Evolutionary conservation across 1,140 invertebrate species (phyloP).

Genomic region (Drosophila repletoides): DNA sequence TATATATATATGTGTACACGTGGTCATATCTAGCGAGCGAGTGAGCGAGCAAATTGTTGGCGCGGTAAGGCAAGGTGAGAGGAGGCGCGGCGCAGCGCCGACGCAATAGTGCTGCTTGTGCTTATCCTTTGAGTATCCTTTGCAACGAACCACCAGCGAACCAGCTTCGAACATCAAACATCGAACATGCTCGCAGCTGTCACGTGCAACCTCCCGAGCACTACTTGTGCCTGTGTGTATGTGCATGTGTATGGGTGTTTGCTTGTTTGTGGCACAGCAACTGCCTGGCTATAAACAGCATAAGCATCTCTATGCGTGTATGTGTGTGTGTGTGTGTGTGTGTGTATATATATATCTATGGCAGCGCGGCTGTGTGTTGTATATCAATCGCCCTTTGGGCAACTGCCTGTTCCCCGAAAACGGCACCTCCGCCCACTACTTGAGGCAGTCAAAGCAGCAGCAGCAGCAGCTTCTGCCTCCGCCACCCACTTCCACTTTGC

Average conservation of each 20-base stretch:
- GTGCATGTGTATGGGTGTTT: background rate
- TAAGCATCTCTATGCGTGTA: conserved; percentile 46
- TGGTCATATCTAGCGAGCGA: too few relatives aligned
- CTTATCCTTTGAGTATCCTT: conserved; percentile 48
- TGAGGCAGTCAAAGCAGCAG: conserved; percentile 12
- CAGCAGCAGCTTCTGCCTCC: conserved; percentile 4
- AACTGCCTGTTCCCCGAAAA: conserved; percentile 34
- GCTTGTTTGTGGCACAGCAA: conserved; percentile 29
- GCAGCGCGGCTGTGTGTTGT: conserved; percentile 28
- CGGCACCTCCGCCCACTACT: conserved; percentile 1
- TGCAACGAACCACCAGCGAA: conserved; percentile 52
- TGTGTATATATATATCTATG: conserved; percentile 10
- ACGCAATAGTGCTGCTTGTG: conserved; percentile 47
- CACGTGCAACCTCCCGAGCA: conserved; percentile 29
- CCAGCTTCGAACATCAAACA: conserved; percentile 21
- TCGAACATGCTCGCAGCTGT: conserved; percentile 53
- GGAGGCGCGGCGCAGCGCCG: conserved; percentile 47
- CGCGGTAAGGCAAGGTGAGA: too few relatives aligned
- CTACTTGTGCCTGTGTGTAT: background rate
- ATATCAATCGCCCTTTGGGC: conserved; percentile 60
- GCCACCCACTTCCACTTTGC: conserved; percentile 4
- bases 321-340: conserved; percentile 7
- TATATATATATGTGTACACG: too few relatives aligned
- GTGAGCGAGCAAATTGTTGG: conserved; percentile 22
- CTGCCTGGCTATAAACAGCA: conserved; percentile 56